These are phyloP conservation scores for Rugalucina vietnamica DNA, from an alignment of 2,888 invertebrate genomes.

Conservation along the genomic window DNA sequence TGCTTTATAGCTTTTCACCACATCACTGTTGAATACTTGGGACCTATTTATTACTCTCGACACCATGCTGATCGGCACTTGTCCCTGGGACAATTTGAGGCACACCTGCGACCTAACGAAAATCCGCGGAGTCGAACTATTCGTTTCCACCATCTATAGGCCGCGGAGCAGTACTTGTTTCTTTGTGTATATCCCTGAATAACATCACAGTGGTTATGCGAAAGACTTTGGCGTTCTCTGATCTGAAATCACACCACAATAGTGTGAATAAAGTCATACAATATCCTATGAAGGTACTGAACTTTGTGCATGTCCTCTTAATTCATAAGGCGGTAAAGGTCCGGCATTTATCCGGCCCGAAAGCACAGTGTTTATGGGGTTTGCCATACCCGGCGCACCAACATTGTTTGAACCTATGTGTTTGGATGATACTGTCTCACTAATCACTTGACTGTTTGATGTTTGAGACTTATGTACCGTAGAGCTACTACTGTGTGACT, in stretches of 20 bases:
- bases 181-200: background rate
- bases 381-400: background rate
- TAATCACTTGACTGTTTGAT: background rate
- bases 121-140: no score
- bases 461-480: background rate
- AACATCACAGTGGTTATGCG: background rate
- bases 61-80: no score
- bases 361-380: background rate
- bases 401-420: background rate
- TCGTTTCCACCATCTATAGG: no score
- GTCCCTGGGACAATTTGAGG: no score
- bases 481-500: background rate
- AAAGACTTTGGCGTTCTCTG: slow-evolving; percentile 8
- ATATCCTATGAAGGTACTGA: background rate
- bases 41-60: no score
- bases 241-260: background rate
- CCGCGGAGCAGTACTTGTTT: no score
- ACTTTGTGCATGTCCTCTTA: background rate
- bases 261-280: background rate
- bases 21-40: no score
- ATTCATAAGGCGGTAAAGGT: background rate
- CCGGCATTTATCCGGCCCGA: background rate
- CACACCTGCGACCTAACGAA: no score
- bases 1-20: no score
- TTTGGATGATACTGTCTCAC: no score